Evolutionary conservation across 2,797 vertebrate genomes (phyloP).

Genomic region (Scyliorhinus canicula): DNA sequence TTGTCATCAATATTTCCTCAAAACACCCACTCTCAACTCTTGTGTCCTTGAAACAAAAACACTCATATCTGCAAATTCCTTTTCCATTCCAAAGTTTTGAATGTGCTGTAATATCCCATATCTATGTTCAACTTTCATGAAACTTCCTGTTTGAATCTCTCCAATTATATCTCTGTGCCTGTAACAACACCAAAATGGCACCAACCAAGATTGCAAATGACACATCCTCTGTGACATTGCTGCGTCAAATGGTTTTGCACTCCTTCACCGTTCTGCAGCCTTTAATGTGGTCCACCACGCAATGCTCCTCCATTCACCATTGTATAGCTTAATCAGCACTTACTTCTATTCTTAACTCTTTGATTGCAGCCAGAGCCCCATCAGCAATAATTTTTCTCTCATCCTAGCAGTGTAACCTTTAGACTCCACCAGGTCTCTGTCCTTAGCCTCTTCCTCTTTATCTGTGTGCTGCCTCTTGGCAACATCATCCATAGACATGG

Average conservation of each 20-base stretch:
- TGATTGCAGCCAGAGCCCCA: background rate
- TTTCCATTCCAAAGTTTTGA: background rate
- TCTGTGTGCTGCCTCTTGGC: background rate
- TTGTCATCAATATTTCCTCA: background rate
- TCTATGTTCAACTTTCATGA: background rate
- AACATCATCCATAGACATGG: background rate
- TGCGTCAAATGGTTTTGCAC: background rate
- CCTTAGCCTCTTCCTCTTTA: background rate
- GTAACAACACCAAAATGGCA: background rate
- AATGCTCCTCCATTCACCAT: background rate
- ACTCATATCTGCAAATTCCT: background rate
- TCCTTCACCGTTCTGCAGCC: background rate
- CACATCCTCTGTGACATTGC: background rate
- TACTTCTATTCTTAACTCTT: background rate
- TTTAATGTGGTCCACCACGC: background rate
- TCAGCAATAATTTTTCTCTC: background rate
- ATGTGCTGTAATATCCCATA: background rate
- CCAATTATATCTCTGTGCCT: background rate
- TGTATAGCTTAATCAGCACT: background rate
- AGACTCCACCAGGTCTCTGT: background rate
- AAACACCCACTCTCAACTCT: background rate
- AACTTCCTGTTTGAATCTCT: background rate
- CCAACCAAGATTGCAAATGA: background rate
- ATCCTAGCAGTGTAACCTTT: background rate
- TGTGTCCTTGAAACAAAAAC: background rate